Conservation (phyloP, 2,888 invertebrate species). For the Drosophila robusta region DNA sequence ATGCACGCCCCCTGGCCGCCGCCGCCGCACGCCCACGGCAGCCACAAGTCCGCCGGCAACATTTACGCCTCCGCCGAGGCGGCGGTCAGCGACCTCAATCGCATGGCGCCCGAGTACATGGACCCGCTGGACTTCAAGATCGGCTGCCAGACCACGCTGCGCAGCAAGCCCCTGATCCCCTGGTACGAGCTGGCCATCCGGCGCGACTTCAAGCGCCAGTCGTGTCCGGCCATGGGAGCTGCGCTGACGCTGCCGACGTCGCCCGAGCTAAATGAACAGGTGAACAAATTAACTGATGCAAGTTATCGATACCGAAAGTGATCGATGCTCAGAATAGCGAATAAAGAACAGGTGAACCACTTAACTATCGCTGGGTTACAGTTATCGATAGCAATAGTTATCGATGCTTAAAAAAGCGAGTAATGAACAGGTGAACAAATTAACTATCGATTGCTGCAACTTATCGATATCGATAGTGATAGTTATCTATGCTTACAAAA, state of each 20-base stretch:
- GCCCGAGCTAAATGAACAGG: constrained; percentile 74
- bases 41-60: constrained; percentile 82
- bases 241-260: constrained; percentile 60
- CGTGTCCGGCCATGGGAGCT: constrained; percentile 89
- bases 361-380: no score
- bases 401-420: background rate
- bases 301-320: no score
- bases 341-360: no score
- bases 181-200: constrained; percentile 96
- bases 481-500: no score
- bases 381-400: background rate
- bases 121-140: constrained; percentile 88
- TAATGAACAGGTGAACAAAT: no score
- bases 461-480: no score
- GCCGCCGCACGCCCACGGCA: constrained; percentile 40
- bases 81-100: constrained; percentile 77
- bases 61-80: constrained; percentile 82
- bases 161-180: constrained; percentile 90
- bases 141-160: constrained; percentile 88
- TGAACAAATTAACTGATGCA: constrained; percentile 57
- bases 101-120: constrained; percentile 83
- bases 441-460: no score
- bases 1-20: constrained; percentile 60
- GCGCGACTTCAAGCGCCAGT: constrained; percentile 90
- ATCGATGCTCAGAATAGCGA: no score